A percentile compares a stretch with the other conserved stretches of the same genome.
Conservation (phyloP, 2,113 vertebrate species). For the Sphaerodactylus townsendi region DNA sequence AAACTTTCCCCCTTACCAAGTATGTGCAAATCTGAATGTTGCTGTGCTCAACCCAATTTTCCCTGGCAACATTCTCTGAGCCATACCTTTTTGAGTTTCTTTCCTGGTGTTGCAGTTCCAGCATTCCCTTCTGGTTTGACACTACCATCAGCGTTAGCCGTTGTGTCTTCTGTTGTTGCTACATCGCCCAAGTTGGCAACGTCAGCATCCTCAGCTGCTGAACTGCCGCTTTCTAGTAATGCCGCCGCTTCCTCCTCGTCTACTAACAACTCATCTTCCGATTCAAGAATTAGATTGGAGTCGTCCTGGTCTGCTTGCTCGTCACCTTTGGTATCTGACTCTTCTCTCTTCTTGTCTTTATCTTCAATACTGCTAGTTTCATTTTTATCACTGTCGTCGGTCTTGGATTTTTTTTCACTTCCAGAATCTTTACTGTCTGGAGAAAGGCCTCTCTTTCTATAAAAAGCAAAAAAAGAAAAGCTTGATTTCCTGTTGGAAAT, state of each 20-base stretch:
- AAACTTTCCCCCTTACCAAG: no score
- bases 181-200: conserved; percentile 75
- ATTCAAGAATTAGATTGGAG: conserved; percentile 75
- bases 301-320: conserved; percentile 74
- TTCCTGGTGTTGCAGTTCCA: conserved; percentile 67
- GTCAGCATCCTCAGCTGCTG: conserved; percentile 77
- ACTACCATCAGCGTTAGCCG: conserved; percentile 63
- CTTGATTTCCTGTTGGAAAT: background rate
- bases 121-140: conserved; percentile 66
- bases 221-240: conserved; percentile 80
- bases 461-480: conserved; percentile 28
- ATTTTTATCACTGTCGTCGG: conserved; percentile 72
- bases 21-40: background rate
- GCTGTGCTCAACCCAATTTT: background rate
- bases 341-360: conserved; percentile 72
- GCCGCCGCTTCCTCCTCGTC: conserved; percentile 81
- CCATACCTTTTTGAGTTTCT: conserved; percentile 79
- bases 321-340: conserved; percentile 60
- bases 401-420: conserved; percentile 78
- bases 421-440: conserved; percentile 80
- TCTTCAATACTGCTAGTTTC: conserved; percentile 69
- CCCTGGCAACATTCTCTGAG: rapidly evolving
- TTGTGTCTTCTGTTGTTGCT: conserved; percentile 73
- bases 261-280: conserved; percentile 79
- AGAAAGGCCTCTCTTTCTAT: conserved; percentile 80